These are phyloP conservation scores for Achlya flavicornis DNA, from an alignment of 2,888 invertebrate genomes.

Conservation along the genomic window DNA sequence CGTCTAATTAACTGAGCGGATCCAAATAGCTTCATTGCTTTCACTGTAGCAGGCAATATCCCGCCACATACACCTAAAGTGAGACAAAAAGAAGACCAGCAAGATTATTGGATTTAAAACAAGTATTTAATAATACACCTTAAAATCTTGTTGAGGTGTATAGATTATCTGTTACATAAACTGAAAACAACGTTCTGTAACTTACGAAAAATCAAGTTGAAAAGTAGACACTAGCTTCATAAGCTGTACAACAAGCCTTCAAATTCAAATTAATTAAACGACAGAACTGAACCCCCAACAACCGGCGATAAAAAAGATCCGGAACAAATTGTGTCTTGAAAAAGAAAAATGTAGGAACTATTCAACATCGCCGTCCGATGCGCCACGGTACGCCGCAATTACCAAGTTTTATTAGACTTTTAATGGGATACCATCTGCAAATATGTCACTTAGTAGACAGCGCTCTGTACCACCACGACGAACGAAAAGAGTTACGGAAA, in stretches of 20 bases:
- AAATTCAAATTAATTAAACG: background rate
- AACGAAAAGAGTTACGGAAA: conserved; percentile 5
- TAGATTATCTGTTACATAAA: no score
- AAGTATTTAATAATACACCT: no score
- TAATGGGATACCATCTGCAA: conserved; percentile 13
- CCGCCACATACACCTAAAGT: no score
- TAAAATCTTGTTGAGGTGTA: no score
- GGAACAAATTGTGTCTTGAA: conserved; percentile 1
- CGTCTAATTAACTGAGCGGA: no score
- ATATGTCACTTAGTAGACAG: conserved; percentile 10
- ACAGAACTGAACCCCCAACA: background rate
- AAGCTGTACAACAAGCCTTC: background rate
- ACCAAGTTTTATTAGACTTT: conserved; percentile 13
- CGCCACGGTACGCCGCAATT: conserved; percentile 10
- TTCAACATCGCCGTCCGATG: conserved; percentile 4
- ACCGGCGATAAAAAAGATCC: background rate
- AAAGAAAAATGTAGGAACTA: conserved; percentile 11
- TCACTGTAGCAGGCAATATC: no score
- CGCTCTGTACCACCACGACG: background rate
- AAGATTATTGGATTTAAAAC: no score
- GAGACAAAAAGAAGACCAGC: no score
- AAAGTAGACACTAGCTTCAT: no score
- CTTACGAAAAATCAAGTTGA: no score
- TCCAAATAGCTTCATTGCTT: no score
- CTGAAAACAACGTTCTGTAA: no score